Evolutionary conservation across 2,888 invertebrate species (phyloP), one percentile per base, ranked within the genome.

Genomic region (Orthonevra nobilis): DNA sequence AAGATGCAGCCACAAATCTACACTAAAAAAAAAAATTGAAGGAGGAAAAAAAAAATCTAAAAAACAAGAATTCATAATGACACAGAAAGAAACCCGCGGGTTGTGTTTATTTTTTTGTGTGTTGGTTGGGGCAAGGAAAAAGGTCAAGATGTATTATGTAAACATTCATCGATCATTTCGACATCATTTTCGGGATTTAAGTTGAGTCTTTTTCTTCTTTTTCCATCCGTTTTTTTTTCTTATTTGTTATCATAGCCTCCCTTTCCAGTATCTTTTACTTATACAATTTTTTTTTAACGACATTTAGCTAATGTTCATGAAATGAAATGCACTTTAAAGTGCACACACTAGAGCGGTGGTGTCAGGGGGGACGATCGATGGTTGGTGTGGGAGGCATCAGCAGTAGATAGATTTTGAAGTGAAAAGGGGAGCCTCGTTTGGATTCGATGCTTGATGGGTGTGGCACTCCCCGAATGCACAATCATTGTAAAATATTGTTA

Each of bases 151-250:
- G 72, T 79, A 68, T 73, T 79, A 68, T 73, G 73, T 79, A 79
- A 79, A 79, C 79, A 79, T 73, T 61, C 79, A 79, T 79, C 79
- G 56, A 79, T 79, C 79, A 79, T 79, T 73, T 79, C 60, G 77
- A 72, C 32, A 72, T 79, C 46, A 79, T 66, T n/a, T 73, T 79
- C 44, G 36, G 40, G 40, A 32, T 58, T 54, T 56, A 42, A 44
- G 44, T 46, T n/a, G n/a, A 9, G 42, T 28, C 44, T 77, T 42
- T 56, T 4, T 20, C 46, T 40, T 40, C 26, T 42, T 38, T 30
- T 20, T 19, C 9, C 12, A 63, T 38, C 4, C 0, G 20, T 17
- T 32, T 36, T 2, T n/a, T 38, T 30, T 72, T 50, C 9, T 2
- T 40, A 60, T 61, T 63, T 63, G 56, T 63, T 68, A 46, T 73